Conservation (phyloP, 1,140 invertebrate genomes). For the Leptinotarsa texana region DNA sequence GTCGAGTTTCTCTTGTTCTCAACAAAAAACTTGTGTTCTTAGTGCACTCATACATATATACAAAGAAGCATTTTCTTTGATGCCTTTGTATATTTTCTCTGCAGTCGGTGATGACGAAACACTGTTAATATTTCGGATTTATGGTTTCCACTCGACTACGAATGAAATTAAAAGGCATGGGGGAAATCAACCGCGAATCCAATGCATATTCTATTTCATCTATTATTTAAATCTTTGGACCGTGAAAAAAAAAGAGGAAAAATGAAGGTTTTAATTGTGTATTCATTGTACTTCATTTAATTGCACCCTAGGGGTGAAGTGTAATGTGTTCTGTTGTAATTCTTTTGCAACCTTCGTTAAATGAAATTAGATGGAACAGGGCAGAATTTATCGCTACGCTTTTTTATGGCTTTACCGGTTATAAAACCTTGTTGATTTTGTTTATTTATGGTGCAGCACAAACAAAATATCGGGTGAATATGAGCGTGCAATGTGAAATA, state of each 20-base stretch:
- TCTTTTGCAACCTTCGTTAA: slow-evolving; percentile 3
- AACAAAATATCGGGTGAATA: too few relatives aligned
- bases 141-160: too few relatives aligned
- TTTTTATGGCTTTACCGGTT: not conserved
- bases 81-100: too few relatives aligned
- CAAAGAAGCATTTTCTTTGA: too few relatives aligned
- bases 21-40: too few relatives aligned
- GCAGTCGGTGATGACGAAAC: too few relatives aligned
- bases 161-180: not conserved
- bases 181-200: not conserved
- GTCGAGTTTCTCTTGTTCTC: too few relatives aligned
- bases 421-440: not conserved
- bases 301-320: not conserved
- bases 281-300: slow-evolving; percentile 1
- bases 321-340: not conserved
- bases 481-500: too few relatives aligned
- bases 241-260: not conserved
- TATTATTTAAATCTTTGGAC: not conserved
- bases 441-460: not conserved
- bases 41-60: too few relatives aligned
- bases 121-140: too few relatives aligned
- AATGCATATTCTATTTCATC: not conserved
- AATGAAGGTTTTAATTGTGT: slow-evolving; percentile 4
- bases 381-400: not conserved
- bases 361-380: slow-evolving; percentile 6